phyloP scores from a whole-genome alignment of 1,140 invertebrate species.

The Scaptodrosophila lebanonensis region DNA sequence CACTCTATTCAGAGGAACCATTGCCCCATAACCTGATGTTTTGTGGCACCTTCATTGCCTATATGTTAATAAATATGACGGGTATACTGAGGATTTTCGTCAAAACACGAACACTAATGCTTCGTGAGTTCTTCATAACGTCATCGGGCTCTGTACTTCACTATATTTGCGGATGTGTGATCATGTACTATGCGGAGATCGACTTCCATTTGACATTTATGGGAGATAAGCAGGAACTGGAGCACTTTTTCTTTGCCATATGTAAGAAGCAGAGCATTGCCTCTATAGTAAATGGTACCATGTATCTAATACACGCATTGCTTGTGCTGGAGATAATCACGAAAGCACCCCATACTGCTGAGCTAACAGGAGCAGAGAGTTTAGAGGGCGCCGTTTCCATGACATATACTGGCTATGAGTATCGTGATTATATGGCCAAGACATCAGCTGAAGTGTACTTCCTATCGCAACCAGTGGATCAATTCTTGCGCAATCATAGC shows the following conservation, averaged over 20 bases:
- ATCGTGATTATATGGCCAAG: constrained; percentile 8
- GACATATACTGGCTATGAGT: neutral
- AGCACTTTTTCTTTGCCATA: constrained; percentile 5
- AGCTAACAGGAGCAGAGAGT: neutral
- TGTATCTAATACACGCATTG: constrained; percentile 4
- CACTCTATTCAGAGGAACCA: constrained; percentile 5
- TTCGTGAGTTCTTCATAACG: neutral
- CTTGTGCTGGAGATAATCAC: constrained; percentile 23
- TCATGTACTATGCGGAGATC: constrained; percentile 15
- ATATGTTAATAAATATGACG: neutral
- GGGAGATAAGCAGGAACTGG: constrained; percentile 8
- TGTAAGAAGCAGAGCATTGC: constrained; percentile 15
- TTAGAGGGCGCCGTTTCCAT: neutral
- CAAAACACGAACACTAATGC: constrained; percentile 3
- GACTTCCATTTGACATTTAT: constrained; percentile 33
- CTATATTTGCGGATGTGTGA: constrained; percentile 5
- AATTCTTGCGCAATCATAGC: constrained; percentile 11
- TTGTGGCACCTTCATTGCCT: constrained; percentile 17
- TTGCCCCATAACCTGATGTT: constrained; percentile 24
- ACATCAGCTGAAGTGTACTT: constrained; percentile 21
- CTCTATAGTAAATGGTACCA: neutral
- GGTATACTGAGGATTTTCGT: neutral
- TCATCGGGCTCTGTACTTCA: constrained; percentile 2
- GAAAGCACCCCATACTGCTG: neutral
- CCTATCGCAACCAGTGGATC: constrained; percentile 8